A percentile compares a stretch with the other conserved stretches of the same genome.
phyloP scores from a whole-genome alignment of 2,888 invertebrate genomes.

The Drosophila heteroneura region DNA sequence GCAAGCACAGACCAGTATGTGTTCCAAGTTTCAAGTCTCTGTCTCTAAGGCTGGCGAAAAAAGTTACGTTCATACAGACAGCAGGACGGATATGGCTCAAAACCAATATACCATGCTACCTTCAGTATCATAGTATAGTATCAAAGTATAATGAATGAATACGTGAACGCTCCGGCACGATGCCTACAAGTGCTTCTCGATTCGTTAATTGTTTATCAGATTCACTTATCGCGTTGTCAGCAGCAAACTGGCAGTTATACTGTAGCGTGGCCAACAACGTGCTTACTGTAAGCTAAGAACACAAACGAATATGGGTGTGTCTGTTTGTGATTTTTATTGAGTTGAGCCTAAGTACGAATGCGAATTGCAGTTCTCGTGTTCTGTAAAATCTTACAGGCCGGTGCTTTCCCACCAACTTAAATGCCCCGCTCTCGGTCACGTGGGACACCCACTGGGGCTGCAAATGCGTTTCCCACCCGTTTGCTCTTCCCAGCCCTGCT shows the following conservation, averaged over 20 bases:
- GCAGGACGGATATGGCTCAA: not conserved
- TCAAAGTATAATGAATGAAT: conserved; percentile 18
- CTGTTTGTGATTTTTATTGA: conserved; percentile 7
- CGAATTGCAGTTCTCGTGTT: conserved; percentile 17
- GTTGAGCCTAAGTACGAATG: not conserved
- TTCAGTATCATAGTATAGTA: not conserved
- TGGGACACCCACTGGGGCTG: conserved; percentile 28
- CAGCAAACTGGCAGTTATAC: conserved; percentile 5
- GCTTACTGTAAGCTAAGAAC: conserved; percentile 16
- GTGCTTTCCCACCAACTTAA: conserved; percentile 13
- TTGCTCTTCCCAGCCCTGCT: not conserved
- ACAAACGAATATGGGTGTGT: conserved; percentile 9
- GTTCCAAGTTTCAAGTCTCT: not conserved
- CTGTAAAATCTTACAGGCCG: conserved; percentile 11
- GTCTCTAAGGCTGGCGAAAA: not conserved
- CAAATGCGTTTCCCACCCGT: not conserved
- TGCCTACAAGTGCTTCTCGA: conserved; percentile 12
- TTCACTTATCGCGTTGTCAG: conserved; percentile 21
- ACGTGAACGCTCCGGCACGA: conserved; percentile 11
- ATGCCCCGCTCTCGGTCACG: conserved; percentile 25
- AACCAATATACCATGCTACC: not conserved
- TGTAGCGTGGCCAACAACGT: conserved; percentile 37
- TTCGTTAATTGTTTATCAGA: conserved; percentile 15
- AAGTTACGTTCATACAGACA: not conserved
- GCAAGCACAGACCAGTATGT: not conserved